Conservation (phyloP, 1,140 invertebrate genomes). For the Drosophila hydei region DNA sequence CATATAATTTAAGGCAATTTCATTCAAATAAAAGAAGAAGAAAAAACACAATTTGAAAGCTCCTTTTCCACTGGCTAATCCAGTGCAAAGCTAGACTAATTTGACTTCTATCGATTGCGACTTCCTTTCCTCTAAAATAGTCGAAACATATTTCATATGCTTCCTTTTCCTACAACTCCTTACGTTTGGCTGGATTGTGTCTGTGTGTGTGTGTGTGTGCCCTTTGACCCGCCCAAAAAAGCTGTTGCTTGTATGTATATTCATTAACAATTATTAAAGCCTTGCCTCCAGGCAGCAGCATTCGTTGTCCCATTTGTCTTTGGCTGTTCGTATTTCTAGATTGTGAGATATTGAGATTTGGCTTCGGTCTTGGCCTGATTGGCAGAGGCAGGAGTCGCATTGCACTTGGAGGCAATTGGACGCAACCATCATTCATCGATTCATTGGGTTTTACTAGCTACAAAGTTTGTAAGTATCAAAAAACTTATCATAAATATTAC, state of each 20-base stretch:
- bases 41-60: slow-evolving; percentile 37
- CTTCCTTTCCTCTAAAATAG: slow-evolving; percentile 21
- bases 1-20: slow-evolving; percentile 70
- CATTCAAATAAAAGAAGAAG: slow-evolving; percentile 32
- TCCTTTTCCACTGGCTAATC: slow-evolving; percentile 42
- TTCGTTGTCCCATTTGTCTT: slow-evolving; percentile 39
- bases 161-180: slow-evolving; percentile 1
- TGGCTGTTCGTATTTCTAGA: slow-evolving; percentile 18
- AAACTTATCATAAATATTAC: slow-evolving; percentile 59
- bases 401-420: slow-evolving; percentile 69
- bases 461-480: slow-evolving; percentile 71
- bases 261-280: slow-evolving; percentile 14
- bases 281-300: slow-evolving; percentile 2
- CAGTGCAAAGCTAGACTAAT: slow-evolving; percentile 32
- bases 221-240: slow-evolving; percentile 5
- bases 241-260: slow-evolving; percentile 3
- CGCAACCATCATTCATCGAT: slow-evolving; percentile 34
- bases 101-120: slow-evolving; percentile 44
- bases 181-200: slow-evolving; percentile 48
- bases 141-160: slow-evolving; percentile 35
- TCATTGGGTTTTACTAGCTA: slow-evolving; percentile 69
- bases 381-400: slow-evolving; percentile 68
- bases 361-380: slow-evolving; percentile 36
- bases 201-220: slow-evolving; percentile 18
- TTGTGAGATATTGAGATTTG: slow-evolving; percentile 25